These are phyloP conservation scores for Melanotaenia maccullochi DNA, from an alignment of 2,797 vertebrate genomes.

Conservation along the genomic window DNA sequence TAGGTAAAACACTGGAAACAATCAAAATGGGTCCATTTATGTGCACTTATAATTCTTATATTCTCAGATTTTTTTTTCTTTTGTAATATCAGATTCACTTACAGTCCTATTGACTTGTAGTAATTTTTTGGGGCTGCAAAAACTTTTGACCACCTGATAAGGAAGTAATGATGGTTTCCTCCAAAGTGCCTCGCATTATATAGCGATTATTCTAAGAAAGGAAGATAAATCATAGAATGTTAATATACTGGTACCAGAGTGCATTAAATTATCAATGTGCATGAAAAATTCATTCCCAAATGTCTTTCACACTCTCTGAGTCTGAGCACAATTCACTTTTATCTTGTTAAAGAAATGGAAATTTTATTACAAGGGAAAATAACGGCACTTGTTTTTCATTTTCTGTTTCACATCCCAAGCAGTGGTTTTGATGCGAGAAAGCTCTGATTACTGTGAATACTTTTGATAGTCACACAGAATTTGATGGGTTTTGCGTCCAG, in stretches of 20 bases:
- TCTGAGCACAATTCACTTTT: slow-evolving; percentile 81
- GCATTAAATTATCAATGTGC: slow-evolving; percentile 86
- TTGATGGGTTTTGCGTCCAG: slow-evolving; percentile 59
- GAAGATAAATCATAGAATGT: slow-evolving; percentile 77
- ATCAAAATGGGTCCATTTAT: not conserved
- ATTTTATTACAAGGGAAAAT: slow-evolving; percentile 83
- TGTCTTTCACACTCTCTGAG: slow-evolving; percentile 81
- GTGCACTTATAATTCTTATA: slow-evolving; percentile 6
- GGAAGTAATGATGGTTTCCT: slow-evolving; percentile 42
- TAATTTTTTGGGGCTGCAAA: slow-evolving; percentile 50
- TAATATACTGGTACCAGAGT: slow-evolving; percentile 81
- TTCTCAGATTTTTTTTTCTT: slow-evolving; percentile 8
- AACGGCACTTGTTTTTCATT: slow-evolving; percentile 83
- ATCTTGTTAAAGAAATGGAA: slow-evolving; percentile 84
- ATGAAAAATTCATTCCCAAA: slow-evolving; percentile 84
- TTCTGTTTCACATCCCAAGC: slow-evolving; percentile 77
- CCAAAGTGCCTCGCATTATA: slow-evolving; percentile 67
- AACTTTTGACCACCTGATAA: slow-evolving; percentile 67
- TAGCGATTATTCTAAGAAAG: slow-evolving; percentile 77
- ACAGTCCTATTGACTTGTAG: slow-evolving; percentile 10
- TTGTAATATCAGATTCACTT: slow-evolving; percentile 33
- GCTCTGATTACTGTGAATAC: slow-evolving; percentile 70
- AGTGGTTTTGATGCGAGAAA: slow-evolving; percentile 71
- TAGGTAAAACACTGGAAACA: slow-evolving; percentile 1
- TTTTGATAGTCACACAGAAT: slow-evolving; percentile 71